Conservation (phyloP, 2,888 invertebrate species). For the Sycophila texana region DNA sequence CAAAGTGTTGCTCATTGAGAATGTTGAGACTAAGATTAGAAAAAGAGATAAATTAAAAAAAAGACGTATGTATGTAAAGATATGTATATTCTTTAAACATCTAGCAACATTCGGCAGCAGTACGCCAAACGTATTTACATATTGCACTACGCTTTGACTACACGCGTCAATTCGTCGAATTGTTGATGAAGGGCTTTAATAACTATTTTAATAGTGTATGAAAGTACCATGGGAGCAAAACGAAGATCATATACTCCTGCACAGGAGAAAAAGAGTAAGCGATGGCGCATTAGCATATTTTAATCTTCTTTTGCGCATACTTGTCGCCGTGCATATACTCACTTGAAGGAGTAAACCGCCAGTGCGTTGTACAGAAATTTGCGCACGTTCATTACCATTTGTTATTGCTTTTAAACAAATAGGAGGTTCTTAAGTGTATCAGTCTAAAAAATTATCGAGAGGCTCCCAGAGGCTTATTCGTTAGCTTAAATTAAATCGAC, state of each 20-base stretch:
- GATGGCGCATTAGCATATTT: constrained; percentile 30
- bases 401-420: constrained; percentile 55
- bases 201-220: constrained; percentile 47
- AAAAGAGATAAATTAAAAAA: constrained; percentile 33
- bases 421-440: constrained; percentile 73
- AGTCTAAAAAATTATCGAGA: constrained; percentile 68
- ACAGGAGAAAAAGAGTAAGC: constrained; percentile 39
- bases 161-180: constrained; percentile 64
- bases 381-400: constrained; percentile 16
- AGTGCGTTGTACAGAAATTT: constrained; percentile 27
- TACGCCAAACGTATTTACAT: constrained; percentile 65
- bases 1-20: no score
- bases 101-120: constrained; percentile 63
- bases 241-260: constrained; percentile 47
- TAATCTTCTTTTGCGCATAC: no score
- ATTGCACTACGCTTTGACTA: constrained; percentile 72
- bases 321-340: no score
- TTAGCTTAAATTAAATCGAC: not conserved
- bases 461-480: constrained; percentile 26
- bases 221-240: constrained; percentile 53
- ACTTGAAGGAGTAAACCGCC: no score
- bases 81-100: constrained; percentile 70
- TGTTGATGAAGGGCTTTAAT: constrained; percentile 15
- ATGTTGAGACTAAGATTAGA: not conserved
- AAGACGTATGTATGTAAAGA: constrained; percentile 65